Conservation (phyloP, 64 coral and sea anemone species). For the Montipora capricornis region DNA sequence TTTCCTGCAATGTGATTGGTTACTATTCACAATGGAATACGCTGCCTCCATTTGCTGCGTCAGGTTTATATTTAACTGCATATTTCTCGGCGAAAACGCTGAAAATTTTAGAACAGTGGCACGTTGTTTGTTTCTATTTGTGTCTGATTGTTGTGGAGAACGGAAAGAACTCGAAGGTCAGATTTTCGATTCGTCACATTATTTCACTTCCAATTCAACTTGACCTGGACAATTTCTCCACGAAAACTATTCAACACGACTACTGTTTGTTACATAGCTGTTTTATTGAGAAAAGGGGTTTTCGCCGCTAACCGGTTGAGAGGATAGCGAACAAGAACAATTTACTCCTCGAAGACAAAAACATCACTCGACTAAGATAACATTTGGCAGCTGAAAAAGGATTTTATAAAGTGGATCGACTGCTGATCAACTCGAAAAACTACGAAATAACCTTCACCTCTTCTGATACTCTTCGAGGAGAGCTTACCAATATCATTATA, state of each 20-base stretch:
- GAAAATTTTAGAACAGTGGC: not conserved
- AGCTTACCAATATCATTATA: not conserved
- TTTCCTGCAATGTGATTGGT: constrained; percentile 30
- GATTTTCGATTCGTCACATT: not conserved
- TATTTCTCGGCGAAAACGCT: not conserved
- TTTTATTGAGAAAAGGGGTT: not conserved
- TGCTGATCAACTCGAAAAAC: not conserved
- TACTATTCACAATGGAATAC: not conserved
- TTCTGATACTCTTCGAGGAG: not conserved
- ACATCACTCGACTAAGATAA: not conserved
- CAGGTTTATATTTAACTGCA: constrained; percentile 44
- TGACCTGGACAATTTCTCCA: not conserved
- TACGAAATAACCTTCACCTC: not conserved
- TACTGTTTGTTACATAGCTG: not conserved
- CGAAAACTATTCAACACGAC: not conserved
- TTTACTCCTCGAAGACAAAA: not conserved
- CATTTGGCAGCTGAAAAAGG: not conserved
- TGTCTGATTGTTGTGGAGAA: not conserved
- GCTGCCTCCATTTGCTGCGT: not conserved
- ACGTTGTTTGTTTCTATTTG: constrained; percentile 42
- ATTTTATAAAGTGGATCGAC: not conserved
- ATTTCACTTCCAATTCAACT: not conserved
- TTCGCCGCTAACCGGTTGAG: constrained; percentile 19
- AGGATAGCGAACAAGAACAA: not conserved
- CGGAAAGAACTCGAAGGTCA: not conserved